Conservation (phyloP, 1,140 invertebrate genomes). For the Drosophila nasuta region DNA sequence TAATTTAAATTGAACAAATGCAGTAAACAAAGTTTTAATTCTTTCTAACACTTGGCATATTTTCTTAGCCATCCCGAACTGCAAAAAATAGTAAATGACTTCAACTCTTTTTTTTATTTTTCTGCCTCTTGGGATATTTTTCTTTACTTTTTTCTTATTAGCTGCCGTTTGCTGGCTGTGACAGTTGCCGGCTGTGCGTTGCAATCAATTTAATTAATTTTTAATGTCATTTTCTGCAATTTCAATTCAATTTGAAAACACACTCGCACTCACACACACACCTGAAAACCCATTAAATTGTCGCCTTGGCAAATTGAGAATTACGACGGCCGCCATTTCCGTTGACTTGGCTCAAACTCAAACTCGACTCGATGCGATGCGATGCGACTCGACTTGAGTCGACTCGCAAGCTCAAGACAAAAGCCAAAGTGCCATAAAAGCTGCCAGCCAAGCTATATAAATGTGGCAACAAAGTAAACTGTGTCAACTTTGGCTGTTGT, state of each 20-base stretch:
- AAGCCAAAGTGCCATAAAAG: slow-evolving; percentile 81
- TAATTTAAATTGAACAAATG: not conserved
- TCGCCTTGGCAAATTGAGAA: slow-evolving; percentile 81
- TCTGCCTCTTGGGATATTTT: not conserved
- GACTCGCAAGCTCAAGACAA: slow-evolving; percentile 69
- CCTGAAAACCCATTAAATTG: slow-evolving; percentile 80
- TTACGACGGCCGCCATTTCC: slow-evolving; percentile 69
- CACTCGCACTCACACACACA: slow-evolving; percentile 56
- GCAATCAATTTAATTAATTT: slow-evolving; percentile 82
- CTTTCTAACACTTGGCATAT: not conserved
- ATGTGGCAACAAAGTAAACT: slow-evolving; percentile 82
- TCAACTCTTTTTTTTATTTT: slow-evolving; percentile 6
- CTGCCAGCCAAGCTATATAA: slow-evolving; percentile 80
- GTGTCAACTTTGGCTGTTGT: slow-evolving; percentile 66
- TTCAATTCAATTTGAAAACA: slow-evolving; percentile 80
- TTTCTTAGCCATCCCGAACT: not conserved
- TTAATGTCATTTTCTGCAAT: slow-evolving; percentile 79
- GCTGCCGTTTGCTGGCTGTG: slow-evolving; percentile 45
- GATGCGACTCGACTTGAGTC: slow-evolving; percentile 58
- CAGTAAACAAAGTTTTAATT: not conserved
- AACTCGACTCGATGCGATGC: slow-evolving; percentile 16
- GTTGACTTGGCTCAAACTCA: slow-evolving; percentile 41
- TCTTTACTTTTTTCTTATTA: slow-evolving; percentile 8
- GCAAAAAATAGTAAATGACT: slow-evolving; percentile 36
- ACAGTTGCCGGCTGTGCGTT: slow-evolving; percentile 53